Evolutionary conservation across 2,888 invertebrate species (phyloP), one percentile per base, ranked within the genome.

Genomic region (Andrena marginata): DNA sequence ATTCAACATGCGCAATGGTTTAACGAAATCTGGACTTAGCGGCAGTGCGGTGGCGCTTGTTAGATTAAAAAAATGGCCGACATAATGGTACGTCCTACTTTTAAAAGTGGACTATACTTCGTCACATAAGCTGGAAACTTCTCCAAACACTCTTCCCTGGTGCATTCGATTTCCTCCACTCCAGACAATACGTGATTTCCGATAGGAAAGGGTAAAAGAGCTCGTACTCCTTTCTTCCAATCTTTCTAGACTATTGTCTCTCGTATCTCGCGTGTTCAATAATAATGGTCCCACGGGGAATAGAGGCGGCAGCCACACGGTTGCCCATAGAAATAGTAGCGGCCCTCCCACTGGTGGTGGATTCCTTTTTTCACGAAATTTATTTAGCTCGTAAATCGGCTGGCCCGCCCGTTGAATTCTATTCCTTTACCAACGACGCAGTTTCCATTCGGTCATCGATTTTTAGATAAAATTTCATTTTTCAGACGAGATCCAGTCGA

Each of bases 301-400:
- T 65, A 6, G 26, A 65, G 68, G 26, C 51, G 65, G 49, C 74
- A 51, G 26, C 62, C 67, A 48, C 56, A 23, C 49, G 56, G 33
- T 60, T 74, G 23, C 74, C 71, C 77, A 74, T 80, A 60, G 84
- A 86, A 86, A 80, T 74, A 69, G 68, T 54, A 62, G 80, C 49
- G 35, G 29, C 59, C 51, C 31, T n/a, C 8, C 68, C 33, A 62
- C 20, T 33, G 16, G 54, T 49, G 62, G 73, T 56, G 67, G 70
- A 86, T 82, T 78, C 63, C 77, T 73, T 80, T 84, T 82, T 70
- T 68, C 74, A 29, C 20, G 68, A 82, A 85, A 87, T 85, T 87
- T 87, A 87, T 87, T 87, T 84, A 87, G 68, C 84, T 85, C 84
- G 86, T 87, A 87, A 87, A 87, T 87, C 86, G 84, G 31, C 73